These are phyloP conservation scores for Adoxophyes honmai DNA, from an alignment of 1,140 invertebrate species.

Conservation along the genomic window DNA sequence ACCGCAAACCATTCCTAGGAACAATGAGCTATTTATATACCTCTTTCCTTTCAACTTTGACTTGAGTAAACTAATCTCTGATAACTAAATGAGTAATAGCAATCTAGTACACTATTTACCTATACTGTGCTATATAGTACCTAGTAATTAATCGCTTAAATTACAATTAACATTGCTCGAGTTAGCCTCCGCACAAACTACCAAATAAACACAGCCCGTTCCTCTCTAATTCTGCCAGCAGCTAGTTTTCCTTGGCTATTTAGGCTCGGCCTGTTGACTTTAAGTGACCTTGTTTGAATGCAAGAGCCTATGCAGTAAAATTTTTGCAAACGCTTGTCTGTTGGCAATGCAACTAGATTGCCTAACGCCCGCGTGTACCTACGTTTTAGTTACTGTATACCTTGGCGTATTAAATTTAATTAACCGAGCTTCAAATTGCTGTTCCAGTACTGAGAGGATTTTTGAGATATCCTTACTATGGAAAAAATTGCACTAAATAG, in stretches of 20 bases:
- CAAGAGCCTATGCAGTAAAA: slow-evolving; percentile 13
- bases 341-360: background rate
- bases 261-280: slow-evolving; percentile 11
- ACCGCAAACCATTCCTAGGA: slow-evolving; percentile 3
- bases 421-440: too few relatives aligned
- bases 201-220: background rate
- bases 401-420: too few relatives aligned
- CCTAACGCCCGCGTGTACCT: background rate
- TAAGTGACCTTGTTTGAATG: slow-evolving; percentile 11
- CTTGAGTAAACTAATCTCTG: too few relatives aligned
- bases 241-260: slow-evolving; percentile 10
- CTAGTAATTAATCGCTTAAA: slow-evolving; percentile 4
- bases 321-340: slow-evolving; percentile 5
- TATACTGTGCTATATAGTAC: too few relatives aligned
- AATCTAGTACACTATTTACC: too few relatives aligned
- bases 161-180: slow-evolving; percentile 18
- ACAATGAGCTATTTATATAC: background rate
- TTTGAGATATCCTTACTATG: too few relatives aligned
- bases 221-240: background rate
- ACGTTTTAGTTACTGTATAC: too few relatives aligned
- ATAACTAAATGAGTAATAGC: too few relatives aligned
- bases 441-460: too few relatives aligned
- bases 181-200: slow-evolving; percentile 18
- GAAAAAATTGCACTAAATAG: too few relatives aligned
- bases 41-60: too few relatives aligned